These are phyloP conservation scores for Clarias batrachus DNA, from an alignment of 2,113 vertebrate species.

Conservation along the genomic window DNA sequence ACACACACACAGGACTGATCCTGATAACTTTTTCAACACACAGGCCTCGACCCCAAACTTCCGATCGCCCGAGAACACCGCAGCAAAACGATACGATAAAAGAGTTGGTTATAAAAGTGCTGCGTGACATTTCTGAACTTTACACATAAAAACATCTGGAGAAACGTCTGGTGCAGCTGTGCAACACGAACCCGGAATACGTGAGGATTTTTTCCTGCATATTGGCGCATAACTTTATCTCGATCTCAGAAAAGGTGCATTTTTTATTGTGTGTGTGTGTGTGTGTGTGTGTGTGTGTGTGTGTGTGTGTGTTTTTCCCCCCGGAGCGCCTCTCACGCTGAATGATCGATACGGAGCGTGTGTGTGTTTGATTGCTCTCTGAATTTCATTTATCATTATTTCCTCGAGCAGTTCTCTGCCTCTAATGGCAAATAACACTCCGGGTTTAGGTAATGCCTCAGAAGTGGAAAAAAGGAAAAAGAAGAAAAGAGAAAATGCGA, in stretches of 20 bases:
- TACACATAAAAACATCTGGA: neutral
- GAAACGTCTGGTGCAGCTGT: neutral
- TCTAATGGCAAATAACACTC: slow-evolving; percentile 54
- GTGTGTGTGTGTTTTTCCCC: neutral
- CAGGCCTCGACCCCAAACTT: no score
- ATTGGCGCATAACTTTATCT: neutral
- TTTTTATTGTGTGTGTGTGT: neutral
- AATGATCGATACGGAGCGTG: slow-evolving; percentile 67
- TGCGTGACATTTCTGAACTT: neutral
- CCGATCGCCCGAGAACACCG: no score
- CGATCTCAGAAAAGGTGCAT: neutral
- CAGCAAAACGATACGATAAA: no score
- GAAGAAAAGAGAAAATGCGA: slow-evolving; percentile 59
- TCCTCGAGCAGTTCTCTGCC: slow-evolving; percentile 38
- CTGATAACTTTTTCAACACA: no score
- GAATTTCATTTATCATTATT: slow-evolving; percentile 69
- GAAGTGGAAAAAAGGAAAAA: slow-evolving; percentile 30
- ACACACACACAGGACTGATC: no score
- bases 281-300: no score
- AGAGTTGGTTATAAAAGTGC: neutral
- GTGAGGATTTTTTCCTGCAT: neutral
- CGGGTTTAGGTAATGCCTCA: slow-evolving; percentile 35
- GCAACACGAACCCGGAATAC: neutral
- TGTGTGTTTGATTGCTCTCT: slow-evolving; percentile 68
- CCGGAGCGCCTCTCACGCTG: slow-evolving; percentile 61